A percentile compares a stretch with the other conserved stretches of the same genome.
phyloP scores from a whole-genome alignment of 1,140 invertebrate species.

The Formica selysi region DNA sequence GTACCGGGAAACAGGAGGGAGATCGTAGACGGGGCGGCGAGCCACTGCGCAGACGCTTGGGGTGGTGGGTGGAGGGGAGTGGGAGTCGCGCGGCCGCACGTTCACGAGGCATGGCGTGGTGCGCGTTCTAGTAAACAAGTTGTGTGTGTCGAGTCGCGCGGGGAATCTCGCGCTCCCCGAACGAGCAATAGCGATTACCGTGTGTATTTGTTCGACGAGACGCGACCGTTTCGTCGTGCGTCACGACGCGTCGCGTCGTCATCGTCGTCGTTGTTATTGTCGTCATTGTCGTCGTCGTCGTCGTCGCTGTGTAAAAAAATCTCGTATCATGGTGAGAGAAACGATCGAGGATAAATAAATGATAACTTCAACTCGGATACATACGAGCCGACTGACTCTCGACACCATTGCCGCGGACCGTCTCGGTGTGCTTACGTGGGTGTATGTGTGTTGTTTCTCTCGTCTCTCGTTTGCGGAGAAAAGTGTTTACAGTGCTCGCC shows the following conservation, averaged over 20 bases:
- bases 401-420: not conserved
- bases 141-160: slow-evolving; percentile 80
- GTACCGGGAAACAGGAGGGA: not conserved
- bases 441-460: slow-evolving; percentile 37
- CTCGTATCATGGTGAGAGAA: not conserved
- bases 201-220: slow-evolving; percentile 61
- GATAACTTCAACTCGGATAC: not conserved
- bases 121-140: slow-evolving; percentile 85
- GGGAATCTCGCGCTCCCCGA: slow-evolving; percentile 73
- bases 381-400: not conserved
- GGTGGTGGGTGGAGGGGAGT: slow-evolving; percentile 44
- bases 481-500: slow-evolving; percentile 9
- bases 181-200: slow-evolving; percentile 27
- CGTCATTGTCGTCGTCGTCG: not conserved
- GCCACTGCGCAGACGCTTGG: slow-evolving; percentile 80
- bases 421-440: slow-evolving; percentile 28
- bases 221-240: not conserved
- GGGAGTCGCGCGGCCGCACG: slow-evolving; percentile 67
- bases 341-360: not conserved
- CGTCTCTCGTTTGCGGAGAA: slow-evolving; percentile 21
- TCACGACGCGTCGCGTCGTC: slow-evolving; percentile 30
- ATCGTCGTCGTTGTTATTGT: not conserved
- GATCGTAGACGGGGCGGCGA: slow-evolving; percentile 69
- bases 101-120: slow-evolving; percentile 82
- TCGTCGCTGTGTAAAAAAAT: not conserved